These are phyloP conservation scores for Scomber scombrus DNA, from an alignment of 2,113 vertebrate species.

Conservation along the genomic window DNA sequence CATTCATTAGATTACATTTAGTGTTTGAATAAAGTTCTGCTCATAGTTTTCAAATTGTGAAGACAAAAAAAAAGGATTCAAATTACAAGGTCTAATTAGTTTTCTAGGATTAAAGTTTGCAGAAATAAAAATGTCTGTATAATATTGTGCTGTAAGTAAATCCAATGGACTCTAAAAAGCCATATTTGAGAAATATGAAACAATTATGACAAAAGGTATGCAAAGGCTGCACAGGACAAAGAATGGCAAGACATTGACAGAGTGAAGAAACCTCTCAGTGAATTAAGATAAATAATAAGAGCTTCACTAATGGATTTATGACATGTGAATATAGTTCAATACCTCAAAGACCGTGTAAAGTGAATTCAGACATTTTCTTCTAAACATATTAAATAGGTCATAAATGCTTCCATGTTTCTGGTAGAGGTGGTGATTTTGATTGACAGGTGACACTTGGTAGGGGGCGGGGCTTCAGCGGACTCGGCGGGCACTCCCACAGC, in stretches of 20 bases:
- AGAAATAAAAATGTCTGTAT: background rate
- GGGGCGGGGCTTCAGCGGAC: too few species aligned
- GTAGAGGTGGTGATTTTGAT: too few species aligned
- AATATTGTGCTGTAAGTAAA: background rate
- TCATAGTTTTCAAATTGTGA: background rate
- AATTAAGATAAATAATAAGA: background rate
- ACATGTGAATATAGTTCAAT: slow-evolving; percentile 5
- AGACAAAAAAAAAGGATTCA: background rate
- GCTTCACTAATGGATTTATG: slow-evolving; percentile 16
- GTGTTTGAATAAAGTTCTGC: background rate
- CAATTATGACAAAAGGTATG: background rate
- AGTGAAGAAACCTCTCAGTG: slow-evolving; percentile 20
- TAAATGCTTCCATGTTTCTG: too few species aligned
- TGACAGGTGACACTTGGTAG: too few species aligned
- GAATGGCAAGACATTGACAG: slow-evolving; percentile 12
- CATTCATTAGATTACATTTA: background rate
- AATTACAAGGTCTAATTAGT: background rate
- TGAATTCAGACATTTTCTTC: too few species aligned
- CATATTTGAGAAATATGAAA: background rate
- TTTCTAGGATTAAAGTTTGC: background rate
- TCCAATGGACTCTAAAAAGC: background rate
- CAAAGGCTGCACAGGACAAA: slow-evolving; percentile 4
- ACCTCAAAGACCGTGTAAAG: too few species aligned
- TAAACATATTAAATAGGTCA: too few species aligned
- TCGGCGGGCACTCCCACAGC: too few species aligned